A percentile compares a stretch with the other conserved stretches of the same genome.
Evolutionary conservation across 2,113 vertebrate species (phyloP).

Genomic region (Vidua chalybeata): DNA sequence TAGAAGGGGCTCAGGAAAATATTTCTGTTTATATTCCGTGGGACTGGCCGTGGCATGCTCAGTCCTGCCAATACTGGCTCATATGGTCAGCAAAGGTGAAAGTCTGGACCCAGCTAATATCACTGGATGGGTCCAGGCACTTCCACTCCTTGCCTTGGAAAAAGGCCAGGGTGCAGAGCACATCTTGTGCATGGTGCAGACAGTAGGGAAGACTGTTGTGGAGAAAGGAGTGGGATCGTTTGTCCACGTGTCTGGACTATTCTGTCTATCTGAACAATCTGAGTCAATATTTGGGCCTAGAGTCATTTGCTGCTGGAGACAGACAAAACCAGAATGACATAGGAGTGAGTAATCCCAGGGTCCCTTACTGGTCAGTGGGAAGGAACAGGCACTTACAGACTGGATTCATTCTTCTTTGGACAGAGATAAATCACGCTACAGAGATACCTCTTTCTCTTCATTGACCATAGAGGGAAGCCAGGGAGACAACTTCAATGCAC

Average conservation of each 20-base stretch:
- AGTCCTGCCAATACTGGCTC: neutral
- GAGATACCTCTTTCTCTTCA: neutral
- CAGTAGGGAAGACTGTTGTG: neutral
- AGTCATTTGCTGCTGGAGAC: neutral
- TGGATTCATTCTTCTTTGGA: neutral
- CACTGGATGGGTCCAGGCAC: neutral
- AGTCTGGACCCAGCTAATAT: neutral
- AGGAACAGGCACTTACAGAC: neutral
- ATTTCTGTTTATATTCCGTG: neutral
- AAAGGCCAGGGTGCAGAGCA: neutral
- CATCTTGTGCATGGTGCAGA: neutral
- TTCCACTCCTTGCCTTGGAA: neutral
- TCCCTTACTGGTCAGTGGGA: neutral
- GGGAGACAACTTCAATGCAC: neutral
- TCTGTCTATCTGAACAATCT: neutral
- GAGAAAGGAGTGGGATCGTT: neutral
- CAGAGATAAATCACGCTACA: neutral
- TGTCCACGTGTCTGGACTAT: neutral
- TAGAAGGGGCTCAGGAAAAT: neutral
- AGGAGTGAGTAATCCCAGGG: neutral
- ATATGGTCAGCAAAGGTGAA: neutral
- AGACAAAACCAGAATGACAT: neutral
- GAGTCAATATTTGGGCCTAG: neutral
- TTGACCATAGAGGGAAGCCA: neutral
- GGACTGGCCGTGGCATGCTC: neutral